Conservation (phyloP, 2,797 vertebrate genomes). For the Hyperoplus immaculatus region DNA sequence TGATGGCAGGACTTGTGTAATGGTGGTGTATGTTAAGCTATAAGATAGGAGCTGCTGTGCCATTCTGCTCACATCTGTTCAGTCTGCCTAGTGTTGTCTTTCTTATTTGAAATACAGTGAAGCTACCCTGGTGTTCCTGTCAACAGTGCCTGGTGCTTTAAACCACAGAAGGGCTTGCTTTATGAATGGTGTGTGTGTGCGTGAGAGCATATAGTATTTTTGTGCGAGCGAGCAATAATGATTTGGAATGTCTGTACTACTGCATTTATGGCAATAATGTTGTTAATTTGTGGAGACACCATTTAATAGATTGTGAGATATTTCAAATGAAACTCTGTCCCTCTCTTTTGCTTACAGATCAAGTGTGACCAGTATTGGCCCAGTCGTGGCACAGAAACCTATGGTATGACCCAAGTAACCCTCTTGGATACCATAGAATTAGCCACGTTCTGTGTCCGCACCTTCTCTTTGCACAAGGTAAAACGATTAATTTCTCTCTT, state of each 20-base stretch:
- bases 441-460: constrained; percentile 96
- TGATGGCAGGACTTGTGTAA: constrained; percentile 6
- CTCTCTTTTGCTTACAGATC: constrained; percentile 81
- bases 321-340: constrained; percentile 5
- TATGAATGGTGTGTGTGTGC: background rate
- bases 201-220: background rate
- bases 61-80: constrained; percentile 34
- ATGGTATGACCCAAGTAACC: constrained; percentile 96
- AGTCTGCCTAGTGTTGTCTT: constrained; percentile 7
- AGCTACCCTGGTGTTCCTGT: constrained; percentile 42
- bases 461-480: constrained; percentile 98
- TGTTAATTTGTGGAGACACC: background rate
- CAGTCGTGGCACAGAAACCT: constrained; percentile 94
- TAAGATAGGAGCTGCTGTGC: constrained; percentile 13
- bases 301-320: constrained; percentile 5
- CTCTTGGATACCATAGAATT: constrained; percentile 95
- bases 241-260: background rate
- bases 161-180: constrained; percentile 38
- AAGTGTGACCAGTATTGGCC: constrained; percentile 99
- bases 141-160: constrained; percentile 41
- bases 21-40: constrained; percentile 12
- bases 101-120: constrained; percentile 35
- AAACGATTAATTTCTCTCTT: background rate
- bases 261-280: constrained; percentile 11
- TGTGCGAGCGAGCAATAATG: background rate